Base-by-base conservation (phyloP, 2,113 vertebrate genomes). In the Scalopus aquaticus region DNA sequence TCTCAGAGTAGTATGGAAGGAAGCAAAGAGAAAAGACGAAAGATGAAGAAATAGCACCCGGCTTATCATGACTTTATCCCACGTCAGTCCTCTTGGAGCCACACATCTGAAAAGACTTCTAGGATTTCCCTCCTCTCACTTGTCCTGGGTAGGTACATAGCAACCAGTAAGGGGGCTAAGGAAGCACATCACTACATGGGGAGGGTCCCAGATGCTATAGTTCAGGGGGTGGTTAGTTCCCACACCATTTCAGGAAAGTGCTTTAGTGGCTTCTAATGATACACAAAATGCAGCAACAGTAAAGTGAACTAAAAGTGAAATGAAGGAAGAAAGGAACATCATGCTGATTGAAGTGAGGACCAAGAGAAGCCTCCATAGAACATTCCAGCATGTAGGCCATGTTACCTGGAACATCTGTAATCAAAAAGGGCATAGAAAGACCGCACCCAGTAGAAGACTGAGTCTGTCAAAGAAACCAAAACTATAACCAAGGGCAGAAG, bases 371-470 rank as follows among this genome's bases (percentile, higher is more conserved):
- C 62, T 84, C 72, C 73, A 26, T 5, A 49, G 32, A 82, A 16
- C 28, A 35, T 28, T 1, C 4, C 12, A n/a, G 5, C 5, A 35
- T 13, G 7, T 3, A 4, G 35, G 4, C 5, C 37, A 30, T 30
- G 9, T 79, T 80, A 16, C 39, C 9, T 16, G 13, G 9, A 42
- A 19, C 39, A 62, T 6, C 2, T 13, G 22, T 49, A 4, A 73
- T 58, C 7, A 58, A 56, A 73, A 82, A 64, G 44, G 56, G 3
- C 24, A 20, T 2, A 49, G 56, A 67, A 85, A 78, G 5, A 26
- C 4, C 5, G 19, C 39, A 15, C 17, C 56, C 44, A 17, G 13
- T 19, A 8, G n/a, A 90, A 74, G 4, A 60, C 2, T 49, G 56
- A 84, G 28, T 8, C 5, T 64, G 32, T 76, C n/a, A 81, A 73